A percentile compares a stretch with the other conserved stretches of the same genome.
Evolutionary conservation across 2,888 invertebrate genomes (phyloP).

Genomic region (Drosophila helvetica): DNA sequence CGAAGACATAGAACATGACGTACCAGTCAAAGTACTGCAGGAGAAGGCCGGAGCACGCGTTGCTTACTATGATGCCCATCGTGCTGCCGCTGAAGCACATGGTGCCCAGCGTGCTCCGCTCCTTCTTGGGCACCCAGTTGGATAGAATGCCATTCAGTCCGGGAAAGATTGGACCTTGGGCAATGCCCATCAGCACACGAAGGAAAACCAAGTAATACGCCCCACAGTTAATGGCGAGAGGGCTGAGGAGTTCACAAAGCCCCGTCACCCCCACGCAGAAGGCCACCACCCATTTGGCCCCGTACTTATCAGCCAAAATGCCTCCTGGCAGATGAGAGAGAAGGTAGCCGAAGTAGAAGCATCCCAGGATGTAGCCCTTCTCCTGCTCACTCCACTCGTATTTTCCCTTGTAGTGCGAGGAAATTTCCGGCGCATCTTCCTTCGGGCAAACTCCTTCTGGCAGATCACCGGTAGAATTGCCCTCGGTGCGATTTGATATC

Average conservation of each 20-base stretch:
- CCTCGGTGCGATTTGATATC: constrained; percentile 21
- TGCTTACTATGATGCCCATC: constrained; percentile 86
- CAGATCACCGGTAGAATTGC: rapidly evolving
- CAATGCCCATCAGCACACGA: constrained; percentile 90
- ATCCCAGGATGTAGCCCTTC: constrained; percentile 89
- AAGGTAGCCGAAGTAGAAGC: constrained; percentile 93
- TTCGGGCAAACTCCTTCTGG: constrained; percentile 18
- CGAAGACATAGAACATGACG: constrained; percentile 90
- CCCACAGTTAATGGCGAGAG: neutral
- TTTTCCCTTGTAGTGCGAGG: constrained; percentile 57
- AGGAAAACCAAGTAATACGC: constrained; percentile 87
- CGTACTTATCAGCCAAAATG: constrained; percentile 89
- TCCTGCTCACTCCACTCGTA: constrained; percentile 88
- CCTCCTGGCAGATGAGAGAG: constrained; percentile 92
- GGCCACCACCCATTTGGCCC: constrained; percentile 92
- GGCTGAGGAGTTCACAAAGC: constrained; percentile 23
- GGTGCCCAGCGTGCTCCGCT: constrained; percentile 89
- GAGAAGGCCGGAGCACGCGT: constrained; percentile 87
- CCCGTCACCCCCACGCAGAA: constrained; percentile 90
- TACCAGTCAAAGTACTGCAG: constrained; percentile 88
- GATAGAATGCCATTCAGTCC: constrained; percentile 91
- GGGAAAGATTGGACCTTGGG: constrained; percentile 93
- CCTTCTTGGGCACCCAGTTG: constrained; percentile 90
- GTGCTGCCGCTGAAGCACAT: constrained; percentile 91
- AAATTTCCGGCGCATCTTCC: neutral